Evolutionary conservation across 2,888 invertebrate species (phyloP).

Genomic region (Nudaria mundana): DNA sequence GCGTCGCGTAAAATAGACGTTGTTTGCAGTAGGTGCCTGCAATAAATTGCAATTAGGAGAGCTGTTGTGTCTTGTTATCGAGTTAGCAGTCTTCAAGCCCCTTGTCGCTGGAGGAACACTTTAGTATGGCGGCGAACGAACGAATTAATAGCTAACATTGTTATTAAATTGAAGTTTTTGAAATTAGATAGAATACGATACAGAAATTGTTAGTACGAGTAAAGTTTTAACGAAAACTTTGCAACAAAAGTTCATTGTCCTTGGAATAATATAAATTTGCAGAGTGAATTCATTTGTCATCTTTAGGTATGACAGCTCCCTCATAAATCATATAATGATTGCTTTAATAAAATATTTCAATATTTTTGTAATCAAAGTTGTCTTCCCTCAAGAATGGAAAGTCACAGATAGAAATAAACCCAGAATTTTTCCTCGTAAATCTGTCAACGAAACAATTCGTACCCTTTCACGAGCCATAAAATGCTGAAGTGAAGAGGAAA

Average conservation of each 20-base stretch:
- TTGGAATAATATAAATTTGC: not conserved
- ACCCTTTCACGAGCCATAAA: constrained; percentile 81
- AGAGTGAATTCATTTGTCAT: constrained; percentile 19
- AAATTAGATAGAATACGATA: not conserved
- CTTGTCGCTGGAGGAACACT: constrained; percentile 54
- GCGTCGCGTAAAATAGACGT: constrained; percentile 70
- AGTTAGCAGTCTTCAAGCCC: constrained; percentile 74
- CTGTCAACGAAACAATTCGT: constrained; percentile 80
- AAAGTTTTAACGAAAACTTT: too few species aligned
- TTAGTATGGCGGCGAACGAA: constrained; percentile 49
- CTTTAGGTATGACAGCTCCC: constrained; percentile 19
- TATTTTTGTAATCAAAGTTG: constrained; percentile 45
- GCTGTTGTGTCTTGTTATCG: constrained; percentile 79
- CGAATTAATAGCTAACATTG: constrained; percentile 60
- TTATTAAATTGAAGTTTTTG: constrained; percentile 23
- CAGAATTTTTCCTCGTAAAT: constrained; percentile 78
- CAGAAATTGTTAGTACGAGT: too few species aligned
- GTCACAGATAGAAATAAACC: constrained; percentile 72
- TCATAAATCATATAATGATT: constrained; percentile 40
- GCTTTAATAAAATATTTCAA: constrained; percentile 45
- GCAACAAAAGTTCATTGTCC: not conserved
- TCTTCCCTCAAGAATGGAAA: constrained; percentile 54
- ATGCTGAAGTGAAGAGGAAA: constrained; percentile 71
- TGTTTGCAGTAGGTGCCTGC: constrained; percentile 75
- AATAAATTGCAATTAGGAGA: constrained; percentile 81